phyloP scores from a whole-genome alignment of 2,797 vertebrate genomes.

The Channallabes apus region DNA sequence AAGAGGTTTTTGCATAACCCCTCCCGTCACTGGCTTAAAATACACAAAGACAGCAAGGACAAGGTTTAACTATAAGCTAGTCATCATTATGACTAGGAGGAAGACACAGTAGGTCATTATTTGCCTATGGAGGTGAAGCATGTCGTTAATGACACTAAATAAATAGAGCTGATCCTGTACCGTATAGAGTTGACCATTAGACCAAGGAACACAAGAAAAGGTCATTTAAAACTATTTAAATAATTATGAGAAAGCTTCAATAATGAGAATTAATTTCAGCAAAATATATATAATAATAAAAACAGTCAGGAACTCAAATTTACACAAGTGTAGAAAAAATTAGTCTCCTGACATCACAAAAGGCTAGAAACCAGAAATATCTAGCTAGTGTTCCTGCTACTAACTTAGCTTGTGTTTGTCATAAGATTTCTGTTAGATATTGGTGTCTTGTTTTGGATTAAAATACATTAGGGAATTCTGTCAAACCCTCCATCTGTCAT shows the following conservation, averaged over 20 bases:
- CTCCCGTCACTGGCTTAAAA: constrained; percentile 12
- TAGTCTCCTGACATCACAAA: neutral
- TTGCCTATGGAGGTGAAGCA: constrained; percentile 43
- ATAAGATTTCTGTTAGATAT: neutral
- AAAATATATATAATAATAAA: no score
- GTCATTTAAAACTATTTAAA: neutral
- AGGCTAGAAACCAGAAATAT: neutral
- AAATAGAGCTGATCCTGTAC: neutral
- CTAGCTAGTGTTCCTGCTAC: neutral
- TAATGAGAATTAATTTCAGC: neutral
- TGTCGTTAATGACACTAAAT: neutral
- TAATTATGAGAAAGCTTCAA: neutral
- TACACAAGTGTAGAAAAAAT: neutral
- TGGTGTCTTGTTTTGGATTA: neutral
- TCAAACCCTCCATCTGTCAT: no score
- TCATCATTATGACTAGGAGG: constrained; percentile 8
- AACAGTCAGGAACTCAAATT: neutral
- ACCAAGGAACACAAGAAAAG: neutral
- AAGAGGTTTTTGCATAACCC: constrained; percentile 26
- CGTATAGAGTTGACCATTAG: neutral
- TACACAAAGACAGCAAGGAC: constrained; percentile 25
- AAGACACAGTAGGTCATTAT: constrained; percentile 45
- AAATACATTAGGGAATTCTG: neutral
- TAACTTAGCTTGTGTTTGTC: neutral
- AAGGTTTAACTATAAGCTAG: constrained; percentile 13